These are phyloP conservation scores for Electrophaes corylata DNA, from an alignment of 2,888 invertebrate genomes.

Conservation along the genomic window DNA sequence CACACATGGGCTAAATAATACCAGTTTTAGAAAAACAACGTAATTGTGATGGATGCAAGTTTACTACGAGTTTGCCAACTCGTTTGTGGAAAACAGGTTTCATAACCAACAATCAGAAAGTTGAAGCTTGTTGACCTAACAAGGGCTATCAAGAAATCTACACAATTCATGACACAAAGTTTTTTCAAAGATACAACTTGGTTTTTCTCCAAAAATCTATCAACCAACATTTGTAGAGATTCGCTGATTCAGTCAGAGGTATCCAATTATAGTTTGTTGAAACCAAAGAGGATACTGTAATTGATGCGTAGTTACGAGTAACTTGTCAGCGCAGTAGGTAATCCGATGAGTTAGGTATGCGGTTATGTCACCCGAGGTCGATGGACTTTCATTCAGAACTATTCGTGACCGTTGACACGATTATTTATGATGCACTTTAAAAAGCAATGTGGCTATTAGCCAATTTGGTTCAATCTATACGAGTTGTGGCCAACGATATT, in stretches of 20 bases:
- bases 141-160: constrained; percentile 5
- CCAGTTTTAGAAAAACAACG: constrained; percentile 27
- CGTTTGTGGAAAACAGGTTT: constrained; percentile 21
- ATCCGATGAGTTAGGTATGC: constrained; percentile 47
- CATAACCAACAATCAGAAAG: constrained; percentile 13
- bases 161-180: not conserved
- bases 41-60: constrained; percentile 26
- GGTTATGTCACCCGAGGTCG: constrained; percentile 66
- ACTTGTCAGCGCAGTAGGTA: constrained; percentile 62
- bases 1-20: constrained; percentile 26
- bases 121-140: constrained; percentile 8
- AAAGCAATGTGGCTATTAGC: constrained; percentile 50
- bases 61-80: constrained; percentile 26
- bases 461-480: constrained; percentile 53
- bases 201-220: constrained; percentile 5
- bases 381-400: constrained; percentile 56
- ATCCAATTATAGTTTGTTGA: constrained; percentile 32
- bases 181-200: not conserved
- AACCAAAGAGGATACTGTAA: constrained; percentile 43
- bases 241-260: constrained; percentile 19
- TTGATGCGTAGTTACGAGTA: constrained; percentile 57
- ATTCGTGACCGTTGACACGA: constrained; percentile 45
- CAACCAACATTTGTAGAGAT: constrained; percentile 36
- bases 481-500: constrained; percentile 38
- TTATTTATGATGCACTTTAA: constrained; percentile 46